Conservation (phyloP, 37 sponge, comb jelly and placozoan species). For the Petrosia ficiformis region DNA sequence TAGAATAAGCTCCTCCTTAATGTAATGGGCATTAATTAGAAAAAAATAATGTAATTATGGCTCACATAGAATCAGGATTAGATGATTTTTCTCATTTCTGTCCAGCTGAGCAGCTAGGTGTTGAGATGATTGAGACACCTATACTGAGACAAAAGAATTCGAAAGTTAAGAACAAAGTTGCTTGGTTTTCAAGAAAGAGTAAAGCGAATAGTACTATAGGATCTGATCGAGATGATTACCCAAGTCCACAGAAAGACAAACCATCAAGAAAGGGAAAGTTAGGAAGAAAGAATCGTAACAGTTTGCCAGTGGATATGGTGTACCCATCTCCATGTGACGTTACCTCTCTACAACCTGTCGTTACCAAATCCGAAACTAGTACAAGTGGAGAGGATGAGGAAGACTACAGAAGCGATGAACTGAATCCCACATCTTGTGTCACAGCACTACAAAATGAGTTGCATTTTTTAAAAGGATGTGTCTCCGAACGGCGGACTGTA, state of each 20-base stretch:
- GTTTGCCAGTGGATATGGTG: not conserved
- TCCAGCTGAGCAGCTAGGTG: not conserved
- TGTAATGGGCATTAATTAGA: not conserved
- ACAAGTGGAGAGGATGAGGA: not conserved
- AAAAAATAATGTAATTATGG: not conserved
- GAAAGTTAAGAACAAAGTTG: not conserved
- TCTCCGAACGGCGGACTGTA: constrained; percentile 27
- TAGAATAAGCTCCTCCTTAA: no score
- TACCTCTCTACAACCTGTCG: no score
- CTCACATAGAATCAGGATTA: not conserved
- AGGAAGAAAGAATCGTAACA: not conserved
- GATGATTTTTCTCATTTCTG: constrained; percentile 18
- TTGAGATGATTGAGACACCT: not conserved
- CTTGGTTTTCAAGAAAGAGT: not conserved
- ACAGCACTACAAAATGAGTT: constrained; percentile 22
- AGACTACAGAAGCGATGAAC: not conserved
- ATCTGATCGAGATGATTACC: not conserved
- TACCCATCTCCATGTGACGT: not conserved
- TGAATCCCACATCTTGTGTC: not conserved
- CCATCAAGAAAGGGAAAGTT: not conserved
- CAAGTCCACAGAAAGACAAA: not conserved
- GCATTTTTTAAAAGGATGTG: constrained; percentile 49
- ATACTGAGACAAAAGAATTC: not conserved
- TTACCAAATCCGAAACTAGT: no score
- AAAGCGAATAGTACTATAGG: not conserved